A percentile compares a stretch with the other conserved stretches of the same genome.
These are phyloP conservation scores for Lutraria lutraria DNA, from an alignment of 2,888 invertebrate species.

Conservation along the genomic window DNA sequence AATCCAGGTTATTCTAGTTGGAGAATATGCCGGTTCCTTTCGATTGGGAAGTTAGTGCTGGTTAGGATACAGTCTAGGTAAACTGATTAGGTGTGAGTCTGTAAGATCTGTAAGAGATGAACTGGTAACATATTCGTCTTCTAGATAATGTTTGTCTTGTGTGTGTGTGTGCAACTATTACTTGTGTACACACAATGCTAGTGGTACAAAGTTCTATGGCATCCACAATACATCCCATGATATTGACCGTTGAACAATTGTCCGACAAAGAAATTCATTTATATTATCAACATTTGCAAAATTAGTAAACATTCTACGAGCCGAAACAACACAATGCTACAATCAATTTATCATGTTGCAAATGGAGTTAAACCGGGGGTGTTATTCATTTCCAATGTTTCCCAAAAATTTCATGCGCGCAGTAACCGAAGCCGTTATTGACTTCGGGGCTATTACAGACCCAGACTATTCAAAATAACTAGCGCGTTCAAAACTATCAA, in stretches of 20 bases:
- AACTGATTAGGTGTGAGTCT: no score
- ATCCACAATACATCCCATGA: background rate
- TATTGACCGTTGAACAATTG: background rate
- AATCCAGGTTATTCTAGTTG: no score
- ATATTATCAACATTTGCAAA: background rate
- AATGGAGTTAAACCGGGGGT: background rate
- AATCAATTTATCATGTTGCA: conserved; percentile 6
- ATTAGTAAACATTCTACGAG: background rate
- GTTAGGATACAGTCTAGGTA: no score
- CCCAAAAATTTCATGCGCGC: conserved; percentile 1
- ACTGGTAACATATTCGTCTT: no score
- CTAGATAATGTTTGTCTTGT: no score
- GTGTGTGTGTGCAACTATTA: no score
- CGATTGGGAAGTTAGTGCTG: no score
- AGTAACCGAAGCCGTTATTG: background rate
- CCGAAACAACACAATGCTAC: background rate
- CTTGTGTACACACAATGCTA: background rate
- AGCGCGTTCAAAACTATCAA: background rate
- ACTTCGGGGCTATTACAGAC: background rate
- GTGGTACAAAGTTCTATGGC: background rate
- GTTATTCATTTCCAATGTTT: background rate
- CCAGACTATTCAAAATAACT: background rate
- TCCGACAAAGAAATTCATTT: background rate
- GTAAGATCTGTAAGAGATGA: no score
- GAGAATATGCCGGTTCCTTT: no score